These are phyloP conservation scores for Altica lythri DNA, from an alignment of 2,888 invertebrate species.

Conservation along the genomic window DNA sequence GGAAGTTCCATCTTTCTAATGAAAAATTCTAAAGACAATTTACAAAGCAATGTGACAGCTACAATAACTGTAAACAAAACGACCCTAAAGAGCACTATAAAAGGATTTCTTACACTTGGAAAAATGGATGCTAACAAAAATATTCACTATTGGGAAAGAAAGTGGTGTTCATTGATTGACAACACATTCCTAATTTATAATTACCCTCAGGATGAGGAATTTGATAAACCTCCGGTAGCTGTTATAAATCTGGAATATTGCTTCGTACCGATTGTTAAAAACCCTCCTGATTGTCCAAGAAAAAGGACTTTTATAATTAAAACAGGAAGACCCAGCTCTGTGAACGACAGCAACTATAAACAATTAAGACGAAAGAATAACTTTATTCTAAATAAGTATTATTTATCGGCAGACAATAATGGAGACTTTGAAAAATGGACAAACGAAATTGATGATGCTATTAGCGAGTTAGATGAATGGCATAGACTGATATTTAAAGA, in stretches of 20 bases:
- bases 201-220: conserved; percentile 57
- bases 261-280: conserved; percentile 38
- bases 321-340: conserved; percentile 38
- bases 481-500: conserved; percentile 34
- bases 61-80: conserved; percentile 30
- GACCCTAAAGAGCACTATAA: conserved; percentile 35
- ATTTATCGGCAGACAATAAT: conserved; percentile 59
- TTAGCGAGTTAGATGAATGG: conserved; percentile 38
- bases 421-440: conserved; percentile 58
- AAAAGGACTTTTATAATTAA: conserved; percentile 57
- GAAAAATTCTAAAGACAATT: conserved; percentile 3
- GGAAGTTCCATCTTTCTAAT: conserved; percentile 12
- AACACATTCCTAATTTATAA: conserved; percentile 59
- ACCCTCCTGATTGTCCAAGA: conserved; percentile 58
- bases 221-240: conserved; percentile 52
- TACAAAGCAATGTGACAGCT: conserved; percentile 27
- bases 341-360: conserved; percentile 18
- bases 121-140: conserved; percentile 48
- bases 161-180: conserved; percentile 61
- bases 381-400: conserved; percentile 45
- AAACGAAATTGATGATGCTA: conserved; percentile 30
- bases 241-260: conserved; percentile 56
- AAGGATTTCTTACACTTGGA: conserved; percentile 61
- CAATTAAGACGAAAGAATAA: conserved; percentile 26
- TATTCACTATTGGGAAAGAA: conserved; percentile 60